Conservation (phyloP, 2,888 invertebrate genomes). For the Rhorus exstirpatorius region DNA sequence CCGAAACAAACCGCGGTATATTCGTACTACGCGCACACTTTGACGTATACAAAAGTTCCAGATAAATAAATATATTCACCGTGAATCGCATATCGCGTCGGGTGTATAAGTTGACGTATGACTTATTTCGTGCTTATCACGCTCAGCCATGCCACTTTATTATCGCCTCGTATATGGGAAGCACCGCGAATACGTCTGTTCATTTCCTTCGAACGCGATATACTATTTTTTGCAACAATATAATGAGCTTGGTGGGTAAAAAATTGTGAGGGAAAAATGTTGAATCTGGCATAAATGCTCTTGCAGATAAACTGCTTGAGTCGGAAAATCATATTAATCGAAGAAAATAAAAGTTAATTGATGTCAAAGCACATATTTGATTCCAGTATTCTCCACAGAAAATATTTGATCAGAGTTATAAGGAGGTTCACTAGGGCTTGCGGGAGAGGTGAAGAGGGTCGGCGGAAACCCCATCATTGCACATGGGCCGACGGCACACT, state of each 20-base stretch:
- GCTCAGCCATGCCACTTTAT: neutral
- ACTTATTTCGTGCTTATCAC: slow-evolving; percentile 43
- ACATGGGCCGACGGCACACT: no score
- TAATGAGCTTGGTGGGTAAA: neutral
- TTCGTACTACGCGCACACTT: slow-evolving; percentile 7
- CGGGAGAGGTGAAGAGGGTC: no score
- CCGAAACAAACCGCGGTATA: slow-evolving; percentile 15
- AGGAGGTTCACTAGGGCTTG: no score
- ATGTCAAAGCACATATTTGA: neutral
- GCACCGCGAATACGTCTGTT: neutral
- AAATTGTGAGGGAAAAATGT: neutral
- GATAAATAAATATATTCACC: slow-evolving; percentile 51
- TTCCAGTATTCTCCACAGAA: neutral
- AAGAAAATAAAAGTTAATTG: neutral
- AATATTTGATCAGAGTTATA: neutral
- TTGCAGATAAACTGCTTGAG: neutral
- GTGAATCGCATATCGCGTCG: slow-evolving; percentile 50
- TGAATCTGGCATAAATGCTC: neutral
- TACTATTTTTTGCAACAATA: neutral
- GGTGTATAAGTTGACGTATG: slow-evolving; percentile 26
- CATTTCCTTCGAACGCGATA: slow-evolving; percentile 3
- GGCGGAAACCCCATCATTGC: no score
- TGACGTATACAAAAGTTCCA: slow-evolving; percentile 26
- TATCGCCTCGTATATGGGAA: slow-evolving; percentile 20
- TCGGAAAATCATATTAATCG: neutral